Conservation (phyloP, 2,888 invertebrate species). For the Andrena camellia region DNA sequence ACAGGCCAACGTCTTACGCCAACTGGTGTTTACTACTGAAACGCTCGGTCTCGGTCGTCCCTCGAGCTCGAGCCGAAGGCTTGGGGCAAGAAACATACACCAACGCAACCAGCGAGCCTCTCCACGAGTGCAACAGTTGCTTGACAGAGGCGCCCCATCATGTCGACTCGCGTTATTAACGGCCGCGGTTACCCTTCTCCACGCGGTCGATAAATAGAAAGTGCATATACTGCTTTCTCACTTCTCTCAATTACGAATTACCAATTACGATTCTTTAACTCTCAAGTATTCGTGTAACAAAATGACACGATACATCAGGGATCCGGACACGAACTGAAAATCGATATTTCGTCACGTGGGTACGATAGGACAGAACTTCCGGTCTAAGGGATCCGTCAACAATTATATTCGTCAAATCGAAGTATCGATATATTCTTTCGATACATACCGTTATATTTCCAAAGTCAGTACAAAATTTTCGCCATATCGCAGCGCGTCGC, state of each 20-base stretch:
- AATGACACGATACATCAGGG: too few species aligned
- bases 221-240: neutral
- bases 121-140: conserved; percentile 65
- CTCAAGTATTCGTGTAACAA: too few species aligned
- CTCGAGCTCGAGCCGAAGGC: conserved; percentile 46
- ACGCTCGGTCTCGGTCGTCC: conserved; percentile 45
- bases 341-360: neutral
- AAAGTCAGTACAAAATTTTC: neutral
- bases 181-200: neutral
- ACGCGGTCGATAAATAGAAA: conserved; percentile 47
- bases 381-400: neutral
- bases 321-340: neutral
- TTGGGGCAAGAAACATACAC: conserved; percentile 53
- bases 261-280: too few species aligned
- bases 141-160: conserved; percentile 44
- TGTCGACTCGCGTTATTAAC: conserved; percentile 29
- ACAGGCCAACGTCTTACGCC: conserved; percentile 58
- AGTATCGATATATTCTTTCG: conserved; percentile 3
- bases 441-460: neutral
- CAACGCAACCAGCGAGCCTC: conserved; percentile 42
- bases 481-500: neutral
- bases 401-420: neutral
- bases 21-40: conserved; percentile 78
- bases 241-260: too few species aligned
- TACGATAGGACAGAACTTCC: neutral